Evolutionary conservation across 1,140 invertebrate species (phyloP).

Genomic region (Drosophila hydei): DNA sequence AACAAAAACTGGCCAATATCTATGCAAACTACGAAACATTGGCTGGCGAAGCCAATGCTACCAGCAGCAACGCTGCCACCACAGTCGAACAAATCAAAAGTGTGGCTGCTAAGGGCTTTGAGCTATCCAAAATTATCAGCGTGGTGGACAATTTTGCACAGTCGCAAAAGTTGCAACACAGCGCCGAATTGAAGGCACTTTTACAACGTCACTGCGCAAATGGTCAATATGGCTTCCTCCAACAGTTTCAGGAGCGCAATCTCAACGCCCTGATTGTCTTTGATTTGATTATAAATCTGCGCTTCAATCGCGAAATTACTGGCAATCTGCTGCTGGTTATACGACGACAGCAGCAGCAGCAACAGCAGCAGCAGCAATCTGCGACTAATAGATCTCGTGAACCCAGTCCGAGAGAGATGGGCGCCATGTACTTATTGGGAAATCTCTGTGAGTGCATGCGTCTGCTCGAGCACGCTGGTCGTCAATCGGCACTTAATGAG

Average conservation of each 20-base stretch:
- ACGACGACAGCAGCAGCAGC: slow-evolving; percentile 67
- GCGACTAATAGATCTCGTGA: slow-evolving; percentile 8
- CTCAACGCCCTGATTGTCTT: slow-evolving; percentile 68
- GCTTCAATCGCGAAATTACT: slow-evolving; percentile 76
- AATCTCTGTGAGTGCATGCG: slow-evolving; percentile 77
- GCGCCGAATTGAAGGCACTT: slow-evolving; percentile 51
- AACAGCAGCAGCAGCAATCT: slow-evolving; percentile 13
- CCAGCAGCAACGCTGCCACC: slow-evolving; percentile 34
- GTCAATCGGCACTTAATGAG: slow-evolving; percentile 41
- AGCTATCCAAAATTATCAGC: slow-evolving; percentile 73
- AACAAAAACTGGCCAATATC: slow-evolving; percentile 67
- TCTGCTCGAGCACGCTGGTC: slow-evolving; percentile 50
- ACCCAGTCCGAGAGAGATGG: slow-evolving; percentile 48
- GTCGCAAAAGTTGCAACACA: slow-evolving; percentile 66
- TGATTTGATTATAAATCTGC: slow-evolving; percentile 75
- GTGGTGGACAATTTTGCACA: slow-evolving; percentile 83
- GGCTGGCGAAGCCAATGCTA: slow-evolving; percentile 37
- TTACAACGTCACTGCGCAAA: slow-evolving; percentile 55
- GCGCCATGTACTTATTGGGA: slow-evolving; percentile 62
- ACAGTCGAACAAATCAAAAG: slow-evolving; percentile 78
- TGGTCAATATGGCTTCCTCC: slow-evolving; percentile 64
- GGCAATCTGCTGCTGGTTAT: slow-evolving; percentile 71
- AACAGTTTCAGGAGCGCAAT: slow-evolving; percentile 71
- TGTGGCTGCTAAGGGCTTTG: slow-evolving; percentile 70
- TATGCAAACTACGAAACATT: slow-evolving; percentile 68